A percentile compares a stretch with the other conserved stretches of the same genome.
phyloP scores from a whole-genome alignment of 2,113 vertebrate genomes.

The Falcunculus frontatus region DNA sequence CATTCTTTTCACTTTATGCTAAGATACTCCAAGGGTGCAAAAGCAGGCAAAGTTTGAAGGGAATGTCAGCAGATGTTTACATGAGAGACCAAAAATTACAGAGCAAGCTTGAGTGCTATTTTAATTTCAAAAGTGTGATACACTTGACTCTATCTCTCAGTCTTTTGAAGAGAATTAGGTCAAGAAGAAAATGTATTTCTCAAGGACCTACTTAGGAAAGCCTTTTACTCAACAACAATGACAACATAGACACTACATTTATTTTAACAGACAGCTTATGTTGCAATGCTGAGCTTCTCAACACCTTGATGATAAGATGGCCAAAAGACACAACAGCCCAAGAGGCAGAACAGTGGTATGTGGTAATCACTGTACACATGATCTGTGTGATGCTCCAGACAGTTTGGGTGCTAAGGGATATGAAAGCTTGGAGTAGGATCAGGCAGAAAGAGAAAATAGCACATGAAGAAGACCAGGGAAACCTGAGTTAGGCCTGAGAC shows the following conservation, averaged over 20 bases:
- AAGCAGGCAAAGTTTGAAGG: neutral
- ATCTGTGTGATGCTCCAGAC: neutral
- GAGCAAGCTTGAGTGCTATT: neutral
- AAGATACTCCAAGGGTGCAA: neutral
- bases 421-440: neutral
- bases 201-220: slow-evolving; percentile 10
- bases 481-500: neutral
- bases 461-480: neutral
- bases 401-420: neutral
- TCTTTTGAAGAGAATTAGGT: neutral
- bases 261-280: neutral
- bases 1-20: neutral
- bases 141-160: neutral
- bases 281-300: neutral
- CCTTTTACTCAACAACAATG: neutral
- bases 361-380: neutral
- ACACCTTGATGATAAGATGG: neutral
- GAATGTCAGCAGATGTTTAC: neutral
- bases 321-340: neutral
- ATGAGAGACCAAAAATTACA: neutral
- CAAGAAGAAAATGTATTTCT: slow-evolving; percentile 17
- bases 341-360: neutral
- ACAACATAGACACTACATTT: neutral
- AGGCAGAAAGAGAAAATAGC: neutral
- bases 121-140: neutral